Percentiles rank a stretch among this genome's conserved stretches.
phyloP scores from a whole-genome alignment of 2,797 vertebrate species.

The Lepidocolaptes lacrymiger region DNA sequence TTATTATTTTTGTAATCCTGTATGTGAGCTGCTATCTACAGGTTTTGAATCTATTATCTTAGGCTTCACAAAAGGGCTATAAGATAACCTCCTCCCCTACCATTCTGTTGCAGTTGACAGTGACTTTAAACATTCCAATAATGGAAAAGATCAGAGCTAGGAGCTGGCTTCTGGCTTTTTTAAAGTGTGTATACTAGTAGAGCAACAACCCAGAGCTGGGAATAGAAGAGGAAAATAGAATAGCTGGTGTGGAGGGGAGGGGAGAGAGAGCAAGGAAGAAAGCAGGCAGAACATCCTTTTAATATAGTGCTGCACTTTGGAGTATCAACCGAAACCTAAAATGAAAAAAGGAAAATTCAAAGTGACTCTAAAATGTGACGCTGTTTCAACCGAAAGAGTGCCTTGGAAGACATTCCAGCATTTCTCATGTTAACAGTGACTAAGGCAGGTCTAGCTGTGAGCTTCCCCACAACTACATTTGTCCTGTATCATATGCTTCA shows the following conservation, averaged over 20 bases:
- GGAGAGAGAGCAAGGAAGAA: not conserved
- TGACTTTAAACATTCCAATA: conserved; percentile 36
- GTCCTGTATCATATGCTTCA: not conserved
- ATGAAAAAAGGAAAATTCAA: not conserved
- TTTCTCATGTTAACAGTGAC: not conserved
- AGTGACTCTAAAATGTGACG: not conserved
- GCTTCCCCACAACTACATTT: not conserved
- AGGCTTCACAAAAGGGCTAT: conserved; percentile 23
- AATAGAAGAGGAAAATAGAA: not conserved
- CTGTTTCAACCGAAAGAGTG: not conserved
- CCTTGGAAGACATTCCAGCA: conserved; percentile 4
- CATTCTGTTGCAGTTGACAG: conserved; percentile 10
- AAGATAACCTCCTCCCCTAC: conserved; percentile 53
- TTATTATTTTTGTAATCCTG: conserved; percentile 42
- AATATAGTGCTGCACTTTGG: not conserved
- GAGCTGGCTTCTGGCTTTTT: not conserved
- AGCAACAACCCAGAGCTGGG: not conserved
- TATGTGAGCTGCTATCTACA: conserved; percentile 9
- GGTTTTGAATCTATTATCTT: conserved; percentile 57
- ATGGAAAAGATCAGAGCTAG: conserved; percentile 32
- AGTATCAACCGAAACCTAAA: not conserved
- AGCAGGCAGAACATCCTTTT: not conserved
- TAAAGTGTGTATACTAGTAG: not conserved
- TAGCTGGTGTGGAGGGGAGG: not conserved
- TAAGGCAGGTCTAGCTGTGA: not conserved